A percentile compares a stretch with the other conserved stretches of the same genome.
Conservation (phyloP, 2,888 invertebrate genomes). For the Stomorhina lunata region DNA sequence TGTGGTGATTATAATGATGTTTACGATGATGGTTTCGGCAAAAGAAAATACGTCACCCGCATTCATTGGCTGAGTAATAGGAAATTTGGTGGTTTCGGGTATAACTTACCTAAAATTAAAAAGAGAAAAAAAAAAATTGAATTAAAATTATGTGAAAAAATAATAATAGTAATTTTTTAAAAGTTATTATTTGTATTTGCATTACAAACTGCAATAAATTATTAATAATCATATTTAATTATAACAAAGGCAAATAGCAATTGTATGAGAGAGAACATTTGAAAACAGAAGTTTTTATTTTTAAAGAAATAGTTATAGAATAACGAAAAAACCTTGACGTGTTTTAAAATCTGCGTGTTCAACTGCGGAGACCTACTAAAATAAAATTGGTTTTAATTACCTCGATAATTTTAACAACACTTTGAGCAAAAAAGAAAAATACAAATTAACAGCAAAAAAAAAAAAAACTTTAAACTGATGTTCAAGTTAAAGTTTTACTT, state of each 20-base stretch:
- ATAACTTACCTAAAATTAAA: constrained; percentile 57
- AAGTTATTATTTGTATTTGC: constrained; percentile 54
- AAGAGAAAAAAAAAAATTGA: constrained; percentile 10
- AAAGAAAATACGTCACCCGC: constrained; percentile 58
- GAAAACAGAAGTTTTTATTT: too few relatives aligned
- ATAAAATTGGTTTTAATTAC: constrained; percentile 57
- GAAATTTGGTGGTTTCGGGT: constrained; percentile 41
- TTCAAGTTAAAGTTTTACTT: constrained; percentile 24
- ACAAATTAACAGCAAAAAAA: too few relatives aligned
- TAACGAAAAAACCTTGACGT: constrained; percentile 63
- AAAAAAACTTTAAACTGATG: neutral
- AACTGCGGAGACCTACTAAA: constrained; percentile 52
- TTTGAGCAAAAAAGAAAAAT: neutral
- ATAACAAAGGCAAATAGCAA: constrained; percentile 24
- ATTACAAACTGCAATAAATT: constrained; percentile 65
- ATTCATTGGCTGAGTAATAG: constrained; percentile 49
- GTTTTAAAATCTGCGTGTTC: constrained; percentile 61
- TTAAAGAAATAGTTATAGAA: constrained; percentile 7
- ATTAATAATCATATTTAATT: constrained; percentile 62
- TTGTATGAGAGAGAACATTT: too few relatives aligned
- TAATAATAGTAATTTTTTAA: constrained; percentile 6
- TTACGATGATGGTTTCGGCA: constrained; percentile 24
- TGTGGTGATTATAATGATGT: constrained; percentile 53
- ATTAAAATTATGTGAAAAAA: constrained; percentile 13
- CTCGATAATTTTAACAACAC: constrained; percentile 48